These are phyloP conservation scores for Drosophila mimica DNA, from an alignment of 2,888 invertebrate genomes.

Conservation along the genomic window DNA sequence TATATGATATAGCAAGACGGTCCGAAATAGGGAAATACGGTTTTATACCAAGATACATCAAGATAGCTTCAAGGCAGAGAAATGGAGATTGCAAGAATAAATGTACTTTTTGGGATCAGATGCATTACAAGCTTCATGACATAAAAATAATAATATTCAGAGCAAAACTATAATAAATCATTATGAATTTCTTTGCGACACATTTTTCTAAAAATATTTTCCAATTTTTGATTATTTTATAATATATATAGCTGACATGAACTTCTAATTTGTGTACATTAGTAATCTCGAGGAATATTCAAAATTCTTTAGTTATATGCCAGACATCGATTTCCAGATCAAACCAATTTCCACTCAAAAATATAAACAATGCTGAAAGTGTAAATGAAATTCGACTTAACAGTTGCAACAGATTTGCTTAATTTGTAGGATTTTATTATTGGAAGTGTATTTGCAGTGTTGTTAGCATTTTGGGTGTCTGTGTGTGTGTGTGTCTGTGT, in stretches of 20 bases:
- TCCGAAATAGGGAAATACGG: background rate
- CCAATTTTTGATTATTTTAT: background rate
- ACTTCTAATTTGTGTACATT: background rate
- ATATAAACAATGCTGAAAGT: slow-evolving; percentile 1
- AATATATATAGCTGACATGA: background rate
- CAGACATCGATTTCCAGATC: background rate
- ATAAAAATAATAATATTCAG: background rate
- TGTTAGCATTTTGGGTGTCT: slow-evolving; percentile 18
- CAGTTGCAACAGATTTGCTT: slow-evolving; percentile 18
- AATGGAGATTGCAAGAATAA: background rate
- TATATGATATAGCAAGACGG: background rate
- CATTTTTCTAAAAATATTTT: background rate
- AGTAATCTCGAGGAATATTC: background rate
- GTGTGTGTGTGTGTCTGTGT: background rate
- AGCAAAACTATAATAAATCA: background rate
- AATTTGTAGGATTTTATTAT: slow-evolving; percentile 49
- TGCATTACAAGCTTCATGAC: background rate
- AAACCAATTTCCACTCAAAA: background rate
- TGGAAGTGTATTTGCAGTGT: slow-evolving; percentile 55
- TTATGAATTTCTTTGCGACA: background rate
- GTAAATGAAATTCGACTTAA: background rate
- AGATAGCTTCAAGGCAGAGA: background rate
- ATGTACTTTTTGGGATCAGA: background rate
- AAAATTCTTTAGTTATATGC: background rate
- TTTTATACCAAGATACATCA: background rate